Conservation (phyloP, 2,113 vertebrate species). For the Australoheros scitulus region DNA sequence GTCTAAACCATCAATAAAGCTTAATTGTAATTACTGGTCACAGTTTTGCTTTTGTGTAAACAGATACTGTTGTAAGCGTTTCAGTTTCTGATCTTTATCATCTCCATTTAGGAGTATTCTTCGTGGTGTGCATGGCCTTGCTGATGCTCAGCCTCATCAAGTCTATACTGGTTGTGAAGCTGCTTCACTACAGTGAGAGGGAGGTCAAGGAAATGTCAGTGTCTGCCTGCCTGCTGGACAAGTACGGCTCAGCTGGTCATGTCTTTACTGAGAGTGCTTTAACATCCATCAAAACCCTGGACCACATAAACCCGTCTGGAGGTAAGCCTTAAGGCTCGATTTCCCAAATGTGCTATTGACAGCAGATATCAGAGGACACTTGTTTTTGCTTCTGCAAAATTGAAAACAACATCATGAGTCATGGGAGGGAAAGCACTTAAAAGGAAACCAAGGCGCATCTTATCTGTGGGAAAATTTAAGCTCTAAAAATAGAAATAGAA, state of each 20-base stretch:
- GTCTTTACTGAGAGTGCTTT: slow-evolving; percentile 71
- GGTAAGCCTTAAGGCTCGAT: slow-evolving; percentile 59
- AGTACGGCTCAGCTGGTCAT: slow-evolving; percentile 74
- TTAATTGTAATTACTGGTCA: background rate
- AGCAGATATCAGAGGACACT: background rate
- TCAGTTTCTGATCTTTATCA: background rate
- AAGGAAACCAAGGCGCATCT: background rate
- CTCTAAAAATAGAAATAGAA: background rate
- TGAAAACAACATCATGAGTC: background rate
- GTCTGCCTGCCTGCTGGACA: slow-evolving; percentile 79
- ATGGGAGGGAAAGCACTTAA: background rate
- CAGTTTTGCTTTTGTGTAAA: background rate
- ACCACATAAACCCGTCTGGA: slow-evolving; percentile 55
- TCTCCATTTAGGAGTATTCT: slow-evolving; percentile 81
- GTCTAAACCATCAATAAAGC: background rate
- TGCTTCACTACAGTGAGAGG: slow-evolving; percentile 79
- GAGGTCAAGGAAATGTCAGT: slow-evolving; percentile 76
- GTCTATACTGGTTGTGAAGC: slow-evolving; percentile 86
- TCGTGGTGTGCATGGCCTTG: slow-evolving; percentile 85
- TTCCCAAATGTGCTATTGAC: slow-evolving; percentile 1
- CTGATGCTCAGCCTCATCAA: slow-evolving; percentile 86
- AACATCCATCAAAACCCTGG: slow-evolving; percentile 68
- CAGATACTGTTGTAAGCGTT: background rate
- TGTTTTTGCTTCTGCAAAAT: background rate
- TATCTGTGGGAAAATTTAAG: background rate